Percentiles rank a stretch among this genome's conserved stretches.
phyloP scores from a whole-genome alignment of 2,888 invertebrate species.

The Cerceris ruficornis region DNA sequence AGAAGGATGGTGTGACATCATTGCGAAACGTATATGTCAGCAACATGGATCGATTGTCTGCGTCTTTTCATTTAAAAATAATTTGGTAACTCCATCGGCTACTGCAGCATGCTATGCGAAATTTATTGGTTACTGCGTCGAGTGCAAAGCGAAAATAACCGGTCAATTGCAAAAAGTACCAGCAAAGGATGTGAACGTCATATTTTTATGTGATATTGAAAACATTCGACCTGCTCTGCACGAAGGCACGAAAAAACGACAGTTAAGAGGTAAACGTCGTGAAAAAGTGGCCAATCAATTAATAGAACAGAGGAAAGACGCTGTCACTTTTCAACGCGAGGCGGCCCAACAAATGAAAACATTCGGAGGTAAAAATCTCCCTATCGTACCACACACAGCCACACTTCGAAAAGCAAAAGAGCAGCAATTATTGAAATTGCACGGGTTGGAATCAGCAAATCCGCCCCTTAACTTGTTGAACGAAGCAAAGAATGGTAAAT shows the following conservation, averaged over 20 bases:
- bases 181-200: slow-evolving; percentile 31
- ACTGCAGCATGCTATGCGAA: slow-evolving; percentile 17
- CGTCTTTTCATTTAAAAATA: slow-evolving; percentile 24
- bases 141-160: slow-evolving; percentile 39
- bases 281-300: slow-evolving; percentile 38
- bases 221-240: slow-evolving; percentile 32
- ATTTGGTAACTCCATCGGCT: slow-evolving; percentile 26
- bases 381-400: slow-evolving; percentile 30
- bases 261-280: slow-evolving; percentile 39
- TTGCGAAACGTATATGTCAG: slow-evolving; percentile 42
- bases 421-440: slow-evolving; percentile 40
- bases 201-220: slow-evolving; percentile 38
- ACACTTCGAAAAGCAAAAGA: slow-evolving; percentile 46
- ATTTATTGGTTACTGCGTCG: slow-evolving; percentile 37
- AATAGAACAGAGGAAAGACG: slow-evolving; percentile 44
- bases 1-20: slow-evolving; percentile 41
- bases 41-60: slow-evolving; percentile 37
- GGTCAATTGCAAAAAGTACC: slow-evolving; percentile 33
- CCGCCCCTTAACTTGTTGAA: slow-evolving; percentile 32
- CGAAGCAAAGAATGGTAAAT: slow-evolving; percentile 30
- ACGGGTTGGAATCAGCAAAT: slow-evolving; percentile 35
- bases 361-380: slow-evolving; percentile 40
- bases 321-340: slow-evolving; percentile 38
- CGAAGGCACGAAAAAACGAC: slow-evolving; percentile 27
- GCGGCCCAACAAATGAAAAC: slow-evolving; percentile 36